Evolutionary conservation across 2,113 vertebrate genomes (phyloP).

Genomic region (Tachycineta bicolor): DNA sequence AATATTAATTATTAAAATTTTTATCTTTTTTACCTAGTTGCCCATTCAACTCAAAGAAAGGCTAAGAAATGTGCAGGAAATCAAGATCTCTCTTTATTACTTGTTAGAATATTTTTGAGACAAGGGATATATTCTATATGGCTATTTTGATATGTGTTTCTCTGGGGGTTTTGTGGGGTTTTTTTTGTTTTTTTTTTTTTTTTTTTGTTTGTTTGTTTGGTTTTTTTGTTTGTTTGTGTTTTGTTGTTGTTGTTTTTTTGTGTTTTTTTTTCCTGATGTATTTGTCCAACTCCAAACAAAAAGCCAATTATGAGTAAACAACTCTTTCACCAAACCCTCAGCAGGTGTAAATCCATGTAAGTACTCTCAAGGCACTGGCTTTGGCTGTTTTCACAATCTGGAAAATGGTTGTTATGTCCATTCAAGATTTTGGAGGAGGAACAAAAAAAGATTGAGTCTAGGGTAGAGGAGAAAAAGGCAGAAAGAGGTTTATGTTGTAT

Average conservation of each 20-base stretch:
- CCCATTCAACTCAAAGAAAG: not conserved
- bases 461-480: not conserved
- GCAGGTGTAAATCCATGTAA: not conserved
- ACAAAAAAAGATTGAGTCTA: not conserved
- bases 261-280: not conserved
- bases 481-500: not conserved
- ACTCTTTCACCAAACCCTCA: not conserved
- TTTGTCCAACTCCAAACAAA: not conserved
- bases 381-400: not conserved
- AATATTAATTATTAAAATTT: not conserved
- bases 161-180: accelerated
- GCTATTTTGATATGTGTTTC: not conserved
- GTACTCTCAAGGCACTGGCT: not conserved
- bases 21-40: not conserved
- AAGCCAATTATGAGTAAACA: not conserved
- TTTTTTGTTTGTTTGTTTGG: no score
- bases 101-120: not conserved
- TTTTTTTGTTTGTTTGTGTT: no score
- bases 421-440: not conserved
- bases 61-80: not conserved
- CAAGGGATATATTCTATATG: not conserved
- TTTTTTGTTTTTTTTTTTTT: no score
- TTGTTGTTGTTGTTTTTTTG: no score
- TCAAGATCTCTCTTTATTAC: not conserved
- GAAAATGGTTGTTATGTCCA: not conserved